Conservation (phyloP, 1,140 invertebrate species). For the Sitodiplosis mosellana region DNA sequence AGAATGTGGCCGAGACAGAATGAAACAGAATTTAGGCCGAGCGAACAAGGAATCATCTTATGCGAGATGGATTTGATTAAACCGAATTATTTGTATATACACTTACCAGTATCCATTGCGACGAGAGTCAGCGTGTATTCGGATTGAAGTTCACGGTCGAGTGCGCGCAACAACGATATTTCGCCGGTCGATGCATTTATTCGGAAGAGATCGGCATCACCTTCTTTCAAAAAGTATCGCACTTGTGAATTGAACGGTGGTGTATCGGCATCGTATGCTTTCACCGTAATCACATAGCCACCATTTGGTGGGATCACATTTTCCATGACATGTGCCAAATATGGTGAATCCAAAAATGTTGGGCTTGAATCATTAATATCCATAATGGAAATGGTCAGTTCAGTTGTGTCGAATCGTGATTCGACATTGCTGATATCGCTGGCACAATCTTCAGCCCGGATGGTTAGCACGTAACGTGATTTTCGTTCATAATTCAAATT, state of each 20-base stretch:
- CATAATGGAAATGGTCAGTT: slow-evolving; percentile 43
- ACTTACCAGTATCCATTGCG: slow-evolving; percentile 83
- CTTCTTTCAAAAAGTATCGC: slow-evolving; percentile 81
- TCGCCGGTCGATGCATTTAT: slow-evolving; percentile 80
- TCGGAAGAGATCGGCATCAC: slow-evolving; percentile 68
- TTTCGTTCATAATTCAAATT: slow-evolving; percentile 83
- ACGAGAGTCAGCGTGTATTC: slow-evolving; percentile 70
- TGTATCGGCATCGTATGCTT: slow-evolving; percentile 78
- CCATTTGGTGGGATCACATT: slow-evolving; percentile 60
- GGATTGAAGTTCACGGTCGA: slow-evolving; percentile 66
- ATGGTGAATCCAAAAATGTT: slow-evolving; percentile 77
- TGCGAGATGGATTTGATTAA: not conserved
- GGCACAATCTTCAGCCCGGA: slow-evolving; percentile 78
- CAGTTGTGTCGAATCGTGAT: slow-evolving; percentile 42
- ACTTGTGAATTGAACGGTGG: slow-evolving; percentile 76
- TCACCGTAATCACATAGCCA: slow-evolving; percentile 60
- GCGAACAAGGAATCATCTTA: no score
- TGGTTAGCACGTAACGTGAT: slow-evolving; percentile 58
- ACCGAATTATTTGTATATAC: not conserved
- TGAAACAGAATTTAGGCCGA: no score
- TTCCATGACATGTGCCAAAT: slow-evolving; percentile 83
- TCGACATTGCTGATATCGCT: slow-evolving; percentile 35
- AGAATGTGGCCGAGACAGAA: no score
- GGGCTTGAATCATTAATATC: slow-evolving; percentile 94
- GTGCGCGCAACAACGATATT: slow-evolving; percentile 55